These are phyloP conservation scores for Triops cancriformis DNA, from an alignment of 1,140 invertebrate genomes.

Conservation along the genomic window DNA sequence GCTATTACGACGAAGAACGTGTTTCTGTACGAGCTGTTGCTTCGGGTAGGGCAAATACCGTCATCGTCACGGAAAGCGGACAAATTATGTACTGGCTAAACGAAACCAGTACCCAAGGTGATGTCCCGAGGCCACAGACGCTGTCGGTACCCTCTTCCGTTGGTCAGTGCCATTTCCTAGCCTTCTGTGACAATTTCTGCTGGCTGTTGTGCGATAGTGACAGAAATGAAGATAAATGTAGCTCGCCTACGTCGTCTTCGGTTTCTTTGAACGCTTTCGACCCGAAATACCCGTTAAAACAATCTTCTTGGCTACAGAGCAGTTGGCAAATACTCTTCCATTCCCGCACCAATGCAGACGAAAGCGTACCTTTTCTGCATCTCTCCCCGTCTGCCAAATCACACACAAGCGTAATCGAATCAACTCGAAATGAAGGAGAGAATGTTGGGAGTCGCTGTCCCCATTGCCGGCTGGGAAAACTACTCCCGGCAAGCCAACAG, in stretches of 20 bases:
- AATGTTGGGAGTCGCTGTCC: not conserved
- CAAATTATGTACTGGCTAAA: not conserved
- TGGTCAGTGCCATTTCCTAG: not conserved
- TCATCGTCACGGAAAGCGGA: conserved; percentile 17
- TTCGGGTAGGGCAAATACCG: not conserved
- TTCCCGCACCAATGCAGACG: too few species aligned
- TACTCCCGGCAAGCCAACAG: not conserved
- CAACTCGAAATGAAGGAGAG: not conserved
- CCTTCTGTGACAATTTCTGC: too few species aligned
- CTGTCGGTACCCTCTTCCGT: not conserved
- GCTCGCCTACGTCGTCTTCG: too few species aligned
- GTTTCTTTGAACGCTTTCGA: too few species aligned
- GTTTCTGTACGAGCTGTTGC: conserved; percentile 16
- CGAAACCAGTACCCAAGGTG: not conserved
- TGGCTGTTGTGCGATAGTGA: too few species aligned
- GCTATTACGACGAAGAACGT: conserved; percentile 17
- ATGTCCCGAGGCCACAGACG: not conserved
- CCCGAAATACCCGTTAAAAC: too few species aligned
- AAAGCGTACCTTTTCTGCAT: too few species aligned
- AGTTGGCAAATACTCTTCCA: too few species aligned
- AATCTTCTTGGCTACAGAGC: too few species aligned
- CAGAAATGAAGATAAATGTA: too few species aligned
- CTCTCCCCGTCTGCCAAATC: too few species aligned
- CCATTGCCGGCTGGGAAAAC: not conserved
- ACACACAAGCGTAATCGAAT: too few species aligned